Evolutionary conservation across 2,797 vertebrate species (phyloP).

Genomic region (Ateles fusciceps): DNA sequence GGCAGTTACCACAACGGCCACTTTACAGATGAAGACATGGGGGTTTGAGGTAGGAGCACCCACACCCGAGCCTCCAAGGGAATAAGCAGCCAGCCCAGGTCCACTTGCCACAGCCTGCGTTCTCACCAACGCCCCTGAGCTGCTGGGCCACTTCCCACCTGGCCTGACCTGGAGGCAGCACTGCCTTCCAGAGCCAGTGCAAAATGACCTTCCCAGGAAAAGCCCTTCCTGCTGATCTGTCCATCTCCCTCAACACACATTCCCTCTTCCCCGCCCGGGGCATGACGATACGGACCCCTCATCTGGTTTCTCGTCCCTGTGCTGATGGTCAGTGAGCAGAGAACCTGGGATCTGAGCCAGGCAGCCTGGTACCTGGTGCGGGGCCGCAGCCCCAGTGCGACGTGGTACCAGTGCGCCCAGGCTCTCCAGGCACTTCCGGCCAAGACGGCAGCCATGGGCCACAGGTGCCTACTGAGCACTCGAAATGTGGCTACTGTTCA

Average conservation of each 20-base stretch:
- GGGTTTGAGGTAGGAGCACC: not conserved
- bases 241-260: not conserved
- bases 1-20: rapidly evolving
- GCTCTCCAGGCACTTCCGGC: not conserved
- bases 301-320: rapidly evolving
- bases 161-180: not conserved
- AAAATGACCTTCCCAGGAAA: not conserved
- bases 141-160: not conserved
- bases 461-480: rapidly evolving
- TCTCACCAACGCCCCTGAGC: not conserved
- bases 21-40: not conserved
- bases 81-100: not conserved
- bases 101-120: not conserved
- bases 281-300: rapidly evolving
- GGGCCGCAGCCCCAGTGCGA: not conserved
- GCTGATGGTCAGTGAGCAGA: rapidly evolving
- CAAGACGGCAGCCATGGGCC: not conserved
- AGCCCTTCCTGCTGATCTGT: too few species aligned
- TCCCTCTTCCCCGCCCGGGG: not conserved
- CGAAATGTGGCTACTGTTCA: not conserved
- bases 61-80: not conserved
- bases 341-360: not conserved
- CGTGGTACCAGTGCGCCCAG: rapidly evolving
- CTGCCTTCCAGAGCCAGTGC: too few species aligned
- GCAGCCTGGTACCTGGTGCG: rapidly evolving